These are phyloP conservation scores for Liparis tanakae DNA, from an alignment of 2,797 vertebrate species.

Conservation along the genomic window DNA sequence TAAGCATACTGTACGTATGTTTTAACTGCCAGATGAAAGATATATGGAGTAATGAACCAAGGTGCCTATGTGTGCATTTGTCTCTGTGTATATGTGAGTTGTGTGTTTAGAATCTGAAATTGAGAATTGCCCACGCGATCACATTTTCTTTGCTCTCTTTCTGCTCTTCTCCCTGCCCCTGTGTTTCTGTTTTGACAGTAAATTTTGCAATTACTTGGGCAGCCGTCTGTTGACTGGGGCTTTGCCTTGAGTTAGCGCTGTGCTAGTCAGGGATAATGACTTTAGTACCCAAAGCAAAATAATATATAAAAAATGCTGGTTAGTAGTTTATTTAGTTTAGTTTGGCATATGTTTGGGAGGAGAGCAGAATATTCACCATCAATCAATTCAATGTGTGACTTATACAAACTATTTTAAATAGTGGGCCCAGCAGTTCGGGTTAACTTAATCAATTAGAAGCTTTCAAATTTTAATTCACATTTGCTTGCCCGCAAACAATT, in stretches of 20 bases:
- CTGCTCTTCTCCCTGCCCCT: conserved; percentile 14
- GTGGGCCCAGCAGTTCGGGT: not conserved
- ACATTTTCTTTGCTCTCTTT: conserved; percentile 14
- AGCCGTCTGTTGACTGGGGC: conserved; percentile 42
- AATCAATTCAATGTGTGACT: not conserved
- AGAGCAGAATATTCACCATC: not conserved
- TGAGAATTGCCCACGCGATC: conserved; percentile 12
- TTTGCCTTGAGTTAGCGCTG: conserved; percentile 51
- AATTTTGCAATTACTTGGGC: conserved; percentile 62
- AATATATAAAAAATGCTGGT: conserved; percentile 20
- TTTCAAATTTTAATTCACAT: not conserved
- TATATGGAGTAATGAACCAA: conserved; percentile 12
- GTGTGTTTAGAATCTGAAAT: conserved; percentile 12
- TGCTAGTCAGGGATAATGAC: conserved; percentile 47
- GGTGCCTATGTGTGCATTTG: not conserved
- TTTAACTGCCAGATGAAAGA: conserved; percentile 40
- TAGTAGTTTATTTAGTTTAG: not conserved
- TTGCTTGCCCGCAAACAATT: not conserved
- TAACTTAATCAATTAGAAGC: not conserved
- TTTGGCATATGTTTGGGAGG: not conserved
- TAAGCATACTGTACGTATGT: conserved; percentile 18
- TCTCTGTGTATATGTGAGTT: not conserved
- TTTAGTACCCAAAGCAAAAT: conserved; percentile 33
- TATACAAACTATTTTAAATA: not conserved
- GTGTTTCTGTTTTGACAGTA: conserved; percentile 59